These are phyloP conservation scores for Caenorhabditis uteleia DNA, from an alignment of 2,888 invertebrate genomes.

Conservation along the genomic window DNA sequence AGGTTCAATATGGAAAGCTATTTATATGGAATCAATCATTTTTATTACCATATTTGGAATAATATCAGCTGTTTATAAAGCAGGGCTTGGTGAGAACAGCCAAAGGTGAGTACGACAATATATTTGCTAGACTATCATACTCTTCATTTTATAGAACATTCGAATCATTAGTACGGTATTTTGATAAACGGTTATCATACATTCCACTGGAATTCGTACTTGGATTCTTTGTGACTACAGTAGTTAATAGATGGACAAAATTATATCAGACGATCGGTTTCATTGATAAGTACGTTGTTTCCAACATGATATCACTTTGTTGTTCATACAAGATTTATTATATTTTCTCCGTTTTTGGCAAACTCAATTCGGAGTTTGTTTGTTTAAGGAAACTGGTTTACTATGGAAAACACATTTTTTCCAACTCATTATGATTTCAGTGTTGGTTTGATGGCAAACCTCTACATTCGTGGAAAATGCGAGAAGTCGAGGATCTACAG, in stretches of 20 bases:
- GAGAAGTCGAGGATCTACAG: slow-evolving; percentile 47
- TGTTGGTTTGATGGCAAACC: slow-evolving; percentile 51
- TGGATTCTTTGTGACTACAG: slow-evolving; percentile 52
- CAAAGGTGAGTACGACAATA: slow-evolving; percentile 27
- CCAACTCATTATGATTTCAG: slow-evolving; percentile 28
- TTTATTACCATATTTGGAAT: slow-evolving; percentile 42
- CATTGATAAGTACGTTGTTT: slow-evolving; percentile 47
- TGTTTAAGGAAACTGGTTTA: too few relatives aligned
- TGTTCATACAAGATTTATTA: too few relatives aligned
- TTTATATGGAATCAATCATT: slow-evolving; percentile 46
- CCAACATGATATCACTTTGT: background rate
- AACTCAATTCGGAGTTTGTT: too few relatives aligned
- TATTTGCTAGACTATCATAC: background rate
- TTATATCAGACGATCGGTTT: slow-evolving; percentile 55
- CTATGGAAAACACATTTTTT: too few relatives aligned
- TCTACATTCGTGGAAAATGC: slow-evolving; percentile 48
- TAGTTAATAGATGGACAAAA: slow-evolving; percentile 53
- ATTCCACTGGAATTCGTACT: slow-evolving; percentile 53
- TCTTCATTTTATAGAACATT: slow-evolving; percentile 34
- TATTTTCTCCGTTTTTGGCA: too few relatives aligned
- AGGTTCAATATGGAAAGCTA: slow-evolving; percentile 54
- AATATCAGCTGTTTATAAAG: slow-evolving; percentile 47
- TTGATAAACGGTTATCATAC: slow-evolving; percentile 40
- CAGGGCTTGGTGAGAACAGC: slow-evolving; percentile 34
- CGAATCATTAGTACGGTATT: slow-evolving; percentile 45